Percentiles rank a stretch among this genome's conserved stretches.
phyloP scores from a whole-genome alignment of 2,888 invertebrate species.

The Cosmorhoe ocellata region DNA sequence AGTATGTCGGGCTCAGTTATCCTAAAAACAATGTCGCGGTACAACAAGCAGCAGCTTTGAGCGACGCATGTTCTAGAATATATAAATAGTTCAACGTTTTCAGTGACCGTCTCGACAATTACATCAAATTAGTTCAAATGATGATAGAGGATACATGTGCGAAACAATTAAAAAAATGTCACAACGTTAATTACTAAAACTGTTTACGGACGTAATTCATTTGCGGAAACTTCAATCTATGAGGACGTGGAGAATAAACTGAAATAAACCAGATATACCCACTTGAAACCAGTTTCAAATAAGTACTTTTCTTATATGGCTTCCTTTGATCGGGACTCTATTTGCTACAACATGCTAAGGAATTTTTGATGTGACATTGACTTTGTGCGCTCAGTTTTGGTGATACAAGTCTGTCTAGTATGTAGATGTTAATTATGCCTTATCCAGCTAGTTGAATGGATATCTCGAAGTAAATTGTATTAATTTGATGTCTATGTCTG shows the following conservation, averaged over 20 bases:
- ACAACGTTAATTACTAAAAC: slow-evolving; percentile 35
- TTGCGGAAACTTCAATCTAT: slow-evolving; percentile 58
- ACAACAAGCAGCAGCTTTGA: not conserved
- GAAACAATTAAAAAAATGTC: slow-evolving; percentile 40
- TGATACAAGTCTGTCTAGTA: slow-evolving; percentile 14
- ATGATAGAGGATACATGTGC: slow-evolving; percentile 42
- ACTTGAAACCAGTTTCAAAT: slow-evolving; percentile 33
- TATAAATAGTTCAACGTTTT: slow-evolving; percentile 16
- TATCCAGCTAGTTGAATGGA: not conserved
- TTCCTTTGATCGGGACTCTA: not conserved
- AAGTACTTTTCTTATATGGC: slow-evolving; percentile 10
- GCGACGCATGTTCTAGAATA: not conserved
- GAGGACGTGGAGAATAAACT: slow-evolving; percentile 45
- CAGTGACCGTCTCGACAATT: slow-evolving; percentile 28
- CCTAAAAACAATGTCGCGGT: no score
- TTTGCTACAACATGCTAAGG: not conserved
- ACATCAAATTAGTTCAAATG: slow-evolving; percentile 30
- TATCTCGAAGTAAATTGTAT: slow-evolving; percentile 1
- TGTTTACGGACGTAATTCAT: slow-evolving; percentile 40
- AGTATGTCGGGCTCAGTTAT: no score
- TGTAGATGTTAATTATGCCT: slow-evolving; percentile 16
- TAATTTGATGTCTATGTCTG: no score
- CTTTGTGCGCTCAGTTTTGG: slow-evolving; percentile 15
- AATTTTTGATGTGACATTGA: slow-evolving; percentile 19
- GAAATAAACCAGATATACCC: slow-evolving; percentile 38